Evolutionary conservation across 2,113 vertebrate genomes (phyloP), one percentile per base, ranked within the genome.

Genomic region (Peucedramus taeniatus): DNA sequence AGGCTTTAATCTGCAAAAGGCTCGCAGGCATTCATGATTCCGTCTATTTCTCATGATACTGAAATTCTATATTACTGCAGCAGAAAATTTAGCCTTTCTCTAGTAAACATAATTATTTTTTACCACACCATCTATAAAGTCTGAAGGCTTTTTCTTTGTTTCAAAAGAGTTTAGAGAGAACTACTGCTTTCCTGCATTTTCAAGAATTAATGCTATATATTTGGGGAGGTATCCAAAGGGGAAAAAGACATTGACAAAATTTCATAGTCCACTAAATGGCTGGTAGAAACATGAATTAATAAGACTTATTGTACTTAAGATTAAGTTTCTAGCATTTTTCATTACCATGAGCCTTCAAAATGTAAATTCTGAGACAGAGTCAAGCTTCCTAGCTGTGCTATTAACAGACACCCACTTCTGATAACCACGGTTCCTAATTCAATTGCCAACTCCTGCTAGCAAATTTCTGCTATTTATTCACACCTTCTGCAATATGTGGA

Each of bases 401-500:
- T 77, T 97, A 89, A 88, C 93, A 97, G 82, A 94, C 82, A 91
- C 71, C 85, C 90, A 80, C 93, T 88, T 74, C 79, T 83, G 93
- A 94, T 93, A 96, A 77, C 71, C 83, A 85, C 50, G 45, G 75
- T 8, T 88, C 85, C 68, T 77, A 77, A 83, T 66, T 83, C 87
- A 90, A 83, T 89, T 89, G 90, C 59, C 37, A 94, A n/a, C 56
- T 64, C 47, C 61, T 90, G 69, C 64, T 92, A 84, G 88, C 49
- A 89, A 94, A 87, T 81, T 53, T 91, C 88, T 90, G 91, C 83
- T 93, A 86, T 88, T 95, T 92, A 90, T 84, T 96, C 86, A 89
- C 92, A 96, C 80, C 42, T 95, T 78, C 90, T 87, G 76, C 50
- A 70, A 82, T 69, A 88, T 42, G 72, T 57, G 74, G 66, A 88